Percentiles rank a stretch among this genome's conserved stretches.
Conservation (phyloP, 2,888 invertebrate genomes). For the Lasioglossum malachurum region DNA sequence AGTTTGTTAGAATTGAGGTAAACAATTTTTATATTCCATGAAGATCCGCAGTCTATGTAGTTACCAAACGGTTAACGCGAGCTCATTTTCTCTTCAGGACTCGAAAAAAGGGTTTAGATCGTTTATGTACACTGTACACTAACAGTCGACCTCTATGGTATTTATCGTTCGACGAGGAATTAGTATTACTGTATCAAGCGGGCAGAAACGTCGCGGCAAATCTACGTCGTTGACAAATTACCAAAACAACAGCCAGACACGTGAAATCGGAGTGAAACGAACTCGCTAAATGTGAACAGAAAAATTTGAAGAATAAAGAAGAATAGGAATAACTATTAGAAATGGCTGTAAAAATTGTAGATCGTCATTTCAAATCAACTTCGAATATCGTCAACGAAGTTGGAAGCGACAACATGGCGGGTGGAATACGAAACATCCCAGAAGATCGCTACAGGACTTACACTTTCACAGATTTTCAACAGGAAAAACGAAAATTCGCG, state of each 20-base stretch:
- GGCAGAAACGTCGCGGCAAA: not conserved
- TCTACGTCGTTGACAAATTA: too few relatives aligned
- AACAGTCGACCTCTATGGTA: conserved; percentile 20
- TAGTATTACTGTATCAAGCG: not conserved
- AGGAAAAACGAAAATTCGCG: not conserved
- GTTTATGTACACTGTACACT: not conserved
- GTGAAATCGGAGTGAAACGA: not conserved
- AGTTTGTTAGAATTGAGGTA: too few relatives aligned
- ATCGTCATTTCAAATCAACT: conserved; percentile 47
- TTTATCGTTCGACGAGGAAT: conserved; percentile 15
- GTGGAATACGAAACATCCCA: not conserved
- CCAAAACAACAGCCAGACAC: not conserved
- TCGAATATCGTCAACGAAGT: conserved; percentile 39
- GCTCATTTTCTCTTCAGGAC: not conserved
- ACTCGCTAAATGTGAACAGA: not conserved
- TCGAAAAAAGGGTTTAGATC: not conserved
- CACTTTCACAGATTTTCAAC: conserved; percentile 9
- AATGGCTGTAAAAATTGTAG: conserved; percentile 17
- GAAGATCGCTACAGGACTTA: conserved; percentile 28
- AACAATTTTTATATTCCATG: not conserved
- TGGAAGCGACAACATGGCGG: not conserved
- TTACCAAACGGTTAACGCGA: too few relatives aligned
- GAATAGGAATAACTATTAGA: not conserved
- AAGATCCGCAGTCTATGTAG: not conserved
- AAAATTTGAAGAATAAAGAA: not conserved